Evolutionary conservation across 2,888 invertebrate genomes (phyloP), one percentile per base, ranked within the genome.

Genomic region (Priocnemis perturbator): DNA sequence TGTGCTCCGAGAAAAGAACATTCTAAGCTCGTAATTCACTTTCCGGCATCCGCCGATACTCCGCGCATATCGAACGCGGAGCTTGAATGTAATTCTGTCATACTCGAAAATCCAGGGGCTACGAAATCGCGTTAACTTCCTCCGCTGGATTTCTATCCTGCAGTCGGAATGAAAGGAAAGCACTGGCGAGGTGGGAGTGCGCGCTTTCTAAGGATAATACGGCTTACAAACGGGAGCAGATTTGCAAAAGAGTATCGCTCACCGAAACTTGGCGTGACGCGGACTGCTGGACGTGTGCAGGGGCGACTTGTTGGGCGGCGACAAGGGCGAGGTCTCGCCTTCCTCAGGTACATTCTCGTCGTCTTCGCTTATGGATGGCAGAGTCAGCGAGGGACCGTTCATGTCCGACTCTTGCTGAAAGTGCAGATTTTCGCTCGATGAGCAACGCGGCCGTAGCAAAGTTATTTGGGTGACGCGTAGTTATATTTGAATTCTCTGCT

Each of bases 311-410:
- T 92, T 94, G 64, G 92, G 94, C 26, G 93, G 94, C 58, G 93
- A 92, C n/a, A 90, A 79, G 0, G 93, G 91, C 4, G 93, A 92
- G 11, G 91, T 91, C 83, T 91, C 91, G 37, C 93, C 93, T 67
- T 96, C 96, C 45, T 95, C 95, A 26, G 93, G 94, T 23, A 91
- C 89, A 83, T 96, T 96, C 88, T 97, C 98, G 85, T 98, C 98
- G 80, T 98, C 98, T 89, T 98, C 98, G 69, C 97, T 97, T 86
- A 98, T 98, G 47, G 97, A 97, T 2, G 98, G 98, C 55, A 97
- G 90, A 0, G 96, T 96, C 75, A 97, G 90, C 1, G 96, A 94
- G 0, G 96, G 95, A 11, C 95, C 95, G 79, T 94, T 95, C 68
- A 93, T 93, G 69, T 95, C 95, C 0, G 93, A 94, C 84, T 94